Evolutionary conservation across 2,113 vertebrate species (phyloP).

Genomic region (Carassius auratus): DNA sequence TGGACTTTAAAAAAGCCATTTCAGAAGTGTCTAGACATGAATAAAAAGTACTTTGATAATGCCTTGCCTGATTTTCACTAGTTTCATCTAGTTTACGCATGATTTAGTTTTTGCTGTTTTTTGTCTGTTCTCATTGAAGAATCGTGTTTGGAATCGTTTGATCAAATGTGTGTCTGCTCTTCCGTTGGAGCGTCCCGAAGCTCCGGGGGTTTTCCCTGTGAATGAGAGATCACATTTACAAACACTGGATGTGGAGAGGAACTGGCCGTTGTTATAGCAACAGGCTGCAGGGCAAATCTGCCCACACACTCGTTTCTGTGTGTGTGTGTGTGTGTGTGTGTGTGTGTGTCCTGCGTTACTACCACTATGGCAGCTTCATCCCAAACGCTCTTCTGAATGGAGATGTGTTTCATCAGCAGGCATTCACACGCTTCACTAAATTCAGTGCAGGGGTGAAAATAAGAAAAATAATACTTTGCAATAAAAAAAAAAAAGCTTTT

Average conservation of each 20-base stretch:
- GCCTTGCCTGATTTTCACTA: neutral
- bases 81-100: neutral
- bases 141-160: neutral
- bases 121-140: neutral
- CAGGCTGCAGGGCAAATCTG: slow-evolving; percentile 52
- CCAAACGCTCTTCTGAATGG: neutral
- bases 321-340: neutral
- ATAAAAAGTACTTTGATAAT: neutral
- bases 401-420: neutral
- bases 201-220: slow-evolving; percentile 45
- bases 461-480: neutral
- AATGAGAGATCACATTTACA: slow-evolving; percentile 51
- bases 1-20: neutral
- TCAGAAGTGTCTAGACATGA: neutral
- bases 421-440: neutral
- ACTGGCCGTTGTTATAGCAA: slow-evolving; percentile 60
- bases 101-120: neutral
- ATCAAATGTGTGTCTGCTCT: neutral
- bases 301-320: slow-evolving; percentile 26
- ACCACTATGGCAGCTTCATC: slow-evolving; percentile 8
- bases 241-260: slow-evolving; percentile 46
- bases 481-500: neutral
- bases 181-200: slow-evolving; percentile 22
- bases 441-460: neutral
- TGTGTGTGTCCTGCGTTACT: slow-evolving; percentile 1